phyloP scores from a whole-genome alignment of 2,113 vertebrate genomes.

The Phasianus colchicus region DNA sequence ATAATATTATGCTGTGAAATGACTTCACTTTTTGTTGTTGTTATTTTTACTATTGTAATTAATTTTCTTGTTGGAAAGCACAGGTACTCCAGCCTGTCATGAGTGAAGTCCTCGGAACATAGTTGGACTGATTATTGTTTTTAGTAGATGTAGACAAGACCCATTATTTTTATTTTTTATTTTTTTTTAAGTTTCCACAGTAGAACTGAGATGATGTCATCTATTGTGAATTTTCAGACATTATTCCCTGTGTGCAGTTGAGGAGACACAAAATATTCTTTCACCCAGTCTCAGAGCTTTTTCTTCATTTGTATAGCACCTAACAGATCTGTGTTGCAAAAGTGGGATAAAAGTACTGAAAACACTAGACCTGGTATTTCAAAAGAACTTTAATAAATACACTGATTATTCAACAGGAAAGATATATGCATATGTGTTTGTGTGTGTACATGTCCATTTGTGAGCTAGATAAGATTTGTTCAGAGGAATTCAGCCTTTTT shows the following conservation, averaged over 20 bases:
- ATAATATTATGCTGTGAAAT: neutral
- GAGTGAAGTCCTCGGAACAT: neutral
- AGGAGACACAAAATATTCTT: constrained; percentile 22
- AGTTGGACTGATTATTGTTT: neutral
- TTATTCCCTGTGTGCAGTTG: neutral
- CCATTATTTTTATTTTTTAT: too few species aligned
- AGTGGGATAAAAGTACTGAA: neutral
- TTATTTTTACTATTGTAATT: neutral
- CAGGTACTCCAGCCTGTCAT: neutral
- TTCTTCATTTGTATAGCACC: constrained; percentile 28
- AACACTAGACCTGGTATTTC: neutral
- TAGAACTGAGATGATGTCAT: neutral
- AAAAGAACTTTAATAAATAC: neutral
- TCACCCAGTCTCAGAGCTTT: neutral
- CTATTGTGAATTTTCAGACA: constrained; percentile 36
- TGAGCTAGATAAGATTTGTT: neutral
- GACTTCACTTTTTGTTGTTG: neutral
- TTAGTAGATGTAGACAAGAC: neutral
- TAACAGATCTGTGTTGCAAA: constrained; percentile 38
- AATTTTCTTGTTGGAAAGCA: neutral
- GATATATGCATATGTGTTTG: rapidly evolving
- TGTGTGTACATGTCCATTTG: neutral
- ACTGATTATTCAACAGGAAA: neutral
- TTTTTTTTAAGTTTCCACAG: constrained; percentile 1
- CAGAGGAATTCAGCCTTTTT: neutral